These are phyloP conservation scores for Halyomorpha halys DNA, from an alignment of 1,140 invertebrate genomes.

Conservation along the genomic window DNA sequence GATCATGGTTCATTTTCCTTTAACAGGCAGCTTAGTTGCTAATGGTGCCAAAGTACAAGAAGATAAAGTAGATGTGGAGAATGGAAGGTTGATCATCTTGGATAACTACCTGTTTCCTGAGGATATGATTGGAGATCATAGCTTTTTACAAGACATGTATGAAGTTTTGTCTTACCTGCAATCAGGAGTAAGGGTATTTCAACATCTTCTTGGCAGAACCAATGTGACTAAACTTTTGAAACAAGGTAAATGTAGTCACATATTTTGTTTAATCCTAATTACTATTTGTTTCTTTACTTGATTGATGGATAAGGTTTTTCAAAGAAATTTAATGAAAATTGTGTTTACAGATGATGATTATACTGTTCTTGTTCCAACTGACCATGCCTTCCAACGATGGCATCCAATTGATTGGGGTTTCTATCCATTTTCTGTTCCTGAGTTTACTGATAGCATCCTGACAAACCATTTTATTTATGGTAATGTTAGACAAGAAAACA, in stretches of 20 bases:
- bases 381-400: slow-evolving; percentile 53
- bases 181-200: slow-evolving; percentile 50
- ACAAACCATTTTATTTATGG: slow-evolving; percentile 50
- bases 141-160: slow-evolving; percentile 45
- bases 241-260: slow-evolving; percentile 37
- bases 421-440: slow-evolving; percentile 53
- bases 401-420: slow-evolving; percentile 59
- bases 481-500: slow-evolving; percentile 43
- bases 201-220: slow-evolving; percentile 47
- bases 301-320: too few species aligned
- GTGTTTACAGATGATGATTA: slow-evolving; percentile 42
- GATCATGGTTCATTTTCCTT: not conserved
- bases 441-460: slow-evolving; percentile 50
- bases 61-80: slow-evolving; percentile 36
- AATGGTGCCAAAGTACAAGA: slow-evolving; percentile 41
- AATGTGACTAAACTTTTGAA: slow-evolving; percentile 46
- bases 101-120: slow-evolving; percentile 41
- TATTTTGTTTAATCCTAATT: not conserved
- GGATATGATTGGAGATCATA: slow-evolving; percentile 31
- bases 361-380: slow-evolving; percentile 50
- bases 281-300: too few species aligned
- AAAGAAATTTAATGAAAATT: not conserved
- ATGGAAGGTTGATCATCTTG: slow-evolving; percentile 40
- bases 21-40: slow-evolving; percentile 36
- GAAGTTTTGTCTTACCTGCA: slow-evolving; percentile 48